phyloP scores from a whole-genome alignment of 2,113 vertebrate species.

The Daubentonia madagascariensis region DNA sequence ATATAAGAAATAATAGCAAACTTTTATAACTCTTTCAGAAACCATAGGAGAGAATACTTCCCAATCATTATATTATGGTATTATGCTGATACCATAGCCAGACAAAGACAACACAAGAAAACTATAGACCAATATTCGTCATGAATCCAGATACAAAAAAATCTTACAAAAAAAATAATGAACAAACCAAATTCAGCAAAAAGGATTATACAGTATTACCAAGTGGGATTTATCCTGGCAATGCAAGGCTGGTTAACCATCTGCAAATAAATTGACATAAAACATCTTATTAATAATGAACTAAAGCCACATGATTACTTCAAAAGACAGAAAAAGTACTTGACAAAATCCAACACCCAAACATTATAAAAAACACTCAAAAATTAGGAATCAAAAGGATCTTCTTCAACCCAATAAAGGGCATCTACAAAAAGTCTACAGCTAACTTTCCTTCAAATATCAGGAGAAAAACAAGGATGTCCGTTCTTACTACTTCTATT shows the following conservation, averaged over 20 bases:
- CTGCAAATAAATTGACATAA: background rate
- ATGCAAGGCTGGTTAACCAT: background rate
- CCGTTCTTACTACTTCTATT: background rate
- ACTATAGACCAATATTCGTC: background rate
- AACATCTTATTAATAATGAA: background rate
- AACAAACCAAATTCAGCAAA: background rate
- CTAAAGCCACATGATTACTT: background rate
- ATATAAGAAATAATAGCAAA: background rate
- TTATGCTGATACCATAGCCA: background rate
- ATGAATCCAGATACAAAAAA: background rate
- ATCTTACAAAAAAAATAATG: background rate
- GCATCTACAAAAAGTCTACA: background rate
- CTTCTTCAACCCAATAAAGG: background rate
- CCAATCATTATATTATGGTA: background rate
- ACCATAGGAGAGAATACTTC: background rate
- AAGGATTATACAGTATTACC: background rate
- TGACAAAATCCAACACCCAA: background rate
- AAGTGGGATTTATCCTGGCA: background rate
- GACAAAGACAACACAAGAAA: constrained; percentile 1
- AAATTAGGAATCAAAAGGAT: background rate
- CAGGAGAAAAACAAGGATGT: background rate
- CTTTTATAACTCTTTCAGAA: background rate
- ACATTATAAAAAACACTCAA: background rate
- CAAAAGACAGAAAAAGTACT: background rate
- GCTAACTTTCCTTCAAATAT: background rate